These are phyloP conservation scores for Drosophila tsacasi DNA, from an alignment of 1,140 invertebrate species.

Conservation along the genomic window DNA sequence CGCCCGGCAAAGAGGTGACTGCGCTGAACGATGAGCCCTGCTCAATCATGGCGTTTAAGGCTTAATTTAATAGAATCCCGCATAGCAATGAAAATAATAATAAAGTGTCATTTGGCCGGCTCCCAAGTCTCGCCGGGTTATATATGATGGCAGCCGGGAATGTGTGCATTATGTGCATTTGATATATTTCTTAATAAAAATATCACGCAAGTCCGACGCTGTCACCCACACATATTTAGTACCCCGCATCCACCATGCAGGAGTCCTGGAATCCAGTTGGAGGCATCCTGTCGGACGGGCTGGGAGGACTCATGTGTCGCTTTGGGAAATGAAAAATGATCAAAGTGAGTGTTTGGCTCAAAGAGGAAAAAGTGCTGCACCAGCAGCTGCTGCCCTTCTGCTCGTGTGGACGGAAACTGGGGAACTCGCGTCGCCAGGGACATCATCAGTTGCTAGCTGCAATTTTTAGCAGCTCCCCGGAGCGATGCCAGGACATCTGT, in stretches of 20 bases:
- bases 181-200: slow-evolving; percentile 82
- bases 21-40: slow-evolving; percentile 3
- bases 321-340: slow-evolving; percentile 77
- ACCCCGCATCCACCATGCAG: slow-evolving; percentile 17
- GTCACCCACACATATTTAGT: slow-evolving; percentile 37
- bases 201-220: slow-evolving; percentile 69
- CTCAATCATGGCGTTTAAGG: slow-evolving; percentile 42
- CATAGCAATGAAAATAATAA: slow-evolving; percentile 63
- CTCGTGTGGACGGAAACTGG: slow-evolving; percentile 27
- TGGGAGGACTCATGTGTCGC: slow-evolving; percentile 70
- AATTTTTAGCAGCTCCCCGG: slow-evolving; percentile 58
- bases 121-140: slow-evolving; percentile 39
- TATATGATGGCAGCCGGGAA: slow-evolving; percentile 48
- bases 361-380: slow-evolving; percentile 58
- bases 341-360: slow-evolving; percentile 78
- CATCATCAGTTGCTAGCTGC: slow-evolving; percentile 72
- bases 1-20: slow-evolving; percentile 19
- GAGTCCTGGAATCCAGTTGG: slow-evolving; percentile 30
- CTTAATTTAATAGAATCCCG: slow-evolving; percentile 51
- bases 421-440: slow-evolving; percentile 57
- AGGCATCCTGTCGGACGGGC: slow-evolving; percentile 20
- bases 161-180: slow-evolving; percentile 69
- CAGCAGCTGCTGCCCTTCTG: slow-evolving; percentile 58
- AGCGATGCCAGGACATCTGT: slow-evolving; percentile 15
- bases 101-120: slow-evolving; percentile 58